Conservation (phyloP, 2,888 invertebrate species). For the Heliconius cydno region DNA sequence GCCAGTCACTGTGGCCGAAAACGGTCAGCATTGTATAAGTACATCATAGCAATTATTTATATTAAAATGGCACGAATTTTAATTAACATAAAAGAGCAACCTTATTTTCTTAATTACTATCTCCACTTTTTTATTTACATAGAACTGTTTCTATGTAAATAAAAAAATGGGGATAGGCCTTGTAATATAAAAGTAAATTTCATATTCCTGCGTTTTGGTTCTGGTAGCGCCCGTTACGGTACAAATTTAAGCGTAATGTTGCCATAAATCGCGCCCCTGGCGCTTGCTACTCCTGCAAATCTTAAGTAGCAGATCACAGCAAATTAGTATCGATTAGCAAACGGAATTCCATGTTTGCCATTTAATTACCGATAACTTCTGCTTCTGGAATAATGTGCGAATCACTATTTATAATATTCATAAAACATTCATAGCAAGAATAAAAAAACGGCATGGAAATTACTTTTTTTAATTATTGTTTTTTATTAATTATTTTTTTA, state of each 20-base stretch:
- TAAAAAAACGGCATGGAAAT: too few relatives aligned
- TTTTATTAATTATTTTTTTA: too few relatives aligned
- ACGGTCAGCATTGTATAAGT: too few relatives aligned
- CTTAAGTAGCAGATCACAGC: slow-evolving; percentile 61
- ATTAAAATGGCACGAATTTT: background rate
- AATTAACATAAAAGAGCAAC: background rate
- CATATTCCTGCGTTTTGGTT: slow-evolving; percentile 21
- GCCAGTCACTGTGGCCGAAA: too few relatives aligned
- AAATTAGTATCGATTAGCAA: slow-evolving; percentile 77
- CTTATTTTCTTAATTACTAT: background rate
- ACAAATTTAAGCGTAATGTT: slow-evolving; percentile 70
- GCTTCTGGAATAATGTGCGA: background rate
- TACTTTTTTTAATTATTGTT: too few relatives aligned
- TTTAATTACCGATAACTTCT: slow-evolving; percentile 8
- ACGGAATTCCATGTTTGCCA: slow-evolving; percentile 60
- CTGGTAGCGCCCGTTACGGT: slow-evolving; percentile 26
- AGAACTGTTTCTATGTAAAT: too few relatives aligned
- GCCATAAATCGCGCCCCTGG: slow-evolving; percentile 68
- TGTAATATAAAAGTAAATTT: slow-evolving; percentile 24
- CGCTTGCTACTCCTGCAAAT: slow-evolving; percentile 51
- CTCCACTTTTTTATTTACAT: too few relatives aligned
- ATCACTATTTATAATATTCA: too few relatives aligned
- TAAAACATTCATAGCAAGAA: too few relatives aligned
- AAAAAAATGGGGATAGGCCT: too few relatives aligned
- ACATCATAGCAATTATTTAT: background rate